phyloP scores from a whole-genome alignment of 2,888 invertebrate genomes.

The Brachylomia viminalis region DNA sequence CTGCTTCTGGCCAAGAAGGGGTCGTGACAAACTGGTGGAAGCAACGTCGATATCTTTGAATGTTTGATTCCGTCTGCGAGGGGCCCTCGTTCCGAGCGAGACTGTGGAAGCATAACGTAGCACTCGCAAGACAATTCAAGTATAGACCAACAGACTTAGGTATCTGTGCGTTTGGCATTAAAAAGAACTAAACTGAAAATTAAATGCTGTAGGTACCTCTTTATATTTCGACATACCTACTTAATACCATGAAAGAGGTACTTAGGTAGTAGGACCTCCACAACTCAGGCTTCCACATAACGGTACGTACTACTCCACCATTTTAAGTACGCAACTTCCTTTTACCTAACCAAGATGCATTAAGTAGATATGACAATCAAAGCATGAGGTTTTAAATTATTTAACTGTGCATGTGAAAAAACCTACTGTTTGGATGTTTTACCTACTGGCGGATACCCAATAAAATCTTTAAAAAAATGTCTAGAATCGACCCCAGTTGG shows the following conservation, averaged over 20 bases:
- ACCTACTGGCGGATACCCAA: background rate
- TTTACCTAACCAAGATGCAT: too few relatives aligned
- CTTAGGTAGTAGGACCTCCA: background rate
- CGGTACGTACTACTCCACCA: background rate
- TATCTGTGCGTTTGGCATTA: background rate
- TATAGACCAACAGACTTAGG: background rate
- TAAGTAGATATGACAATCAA: background rate
- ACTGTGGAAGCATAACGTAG: slow-evolving; percentile 4
- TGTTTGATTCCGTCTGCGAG: slow-evolving; percentile 73
- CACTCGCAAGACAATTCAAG: slow-evolving; percentile 4
- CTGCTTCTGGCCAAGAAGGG: slow-evolving; percentile 61
- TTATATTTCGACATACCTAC: background rate
- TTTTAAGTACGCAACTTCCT: too few relatives aligned
- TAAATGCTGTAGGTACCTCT: background rate
- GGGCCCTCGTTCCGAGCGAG: slow-evolving; percentile 15
- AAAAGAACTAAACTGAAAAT: background rate
- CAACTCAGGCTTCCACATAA: background rate
- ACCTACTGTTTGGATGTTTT: background rate
- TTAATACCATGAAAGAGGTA: background rate
- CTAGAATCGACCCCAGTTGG: too few relatives aligned
- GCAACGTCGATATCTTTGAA: slow-evolving; percentile 75
- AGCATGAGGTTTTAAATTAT: background rate
- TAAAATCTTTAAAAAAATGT: background rate
- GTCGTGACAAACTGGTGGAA: slow-evolving; percentile 73
- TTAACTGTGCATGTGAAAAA: background rate